Base-by-base conservation (phyloP, 2,888 invertebrate species). In the Stramonita haemastoma region DNA sequence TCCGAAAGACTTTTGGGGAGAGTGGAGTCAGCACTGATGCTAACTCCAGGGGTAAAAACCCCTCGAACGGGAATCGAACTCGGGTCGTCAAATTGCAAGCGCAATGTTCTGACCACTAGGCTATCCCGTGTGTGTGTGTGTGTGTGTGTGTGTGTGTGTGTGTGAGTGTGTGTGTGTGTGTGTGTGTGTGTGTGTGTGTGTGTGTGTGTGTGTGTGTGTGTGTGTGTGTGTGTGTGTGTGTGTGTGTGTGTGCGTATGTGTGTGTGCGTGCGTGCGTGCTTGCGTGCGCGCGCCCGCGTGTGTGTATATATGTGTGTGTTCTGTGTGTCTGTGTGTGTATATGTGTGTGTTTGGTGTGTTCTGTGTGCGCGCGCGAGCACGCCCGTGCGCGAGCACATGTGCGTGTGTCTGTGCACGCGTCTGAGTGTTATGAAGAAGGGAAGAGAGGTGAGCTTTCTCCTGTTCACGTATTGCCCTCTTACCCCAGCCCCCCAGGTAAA, bases 401-500 rank as follows among this genome's bases (percentile, higher is more conserved):
- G n/a, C n/a, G 73, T 73, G 73, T n/a, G 73, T 73, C 22, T n/a
- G 73, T 73, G 73, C n/a, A n/a, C n/a, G n/a, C n/a, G n/a, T n/a
- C n/a, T 73, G 46, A 46, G 2, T 2, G 46, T 46, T 46, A 46
- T 8, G 46, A 46, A 46, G 46, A 46, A 46, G 46, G 46, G 46
- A 46, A 46, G 46, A 46, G 46, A 46, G 46, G 46, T 46, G 4
- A 46, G 46, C 46, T 46, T 46, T 46, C 46, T 46, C 4, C 46
- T 46, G 46, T 46, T 60, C 19, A 22, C 19, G 60, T n/a, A 5
- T 70, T 1, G n/a, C n/a, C 29, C 22, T 11, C 95, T 93, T 92
- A 95, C 95, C 93, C 95, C 95, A 95, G 2, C 95, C 95, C 32
- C 94, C 90, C 5, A 93, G n/a, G 90, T 95, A 94, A 73, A 95